Conservation (phyloP, 1,140 invertebrate genomes). For the Ostrea edulis region DNA sequence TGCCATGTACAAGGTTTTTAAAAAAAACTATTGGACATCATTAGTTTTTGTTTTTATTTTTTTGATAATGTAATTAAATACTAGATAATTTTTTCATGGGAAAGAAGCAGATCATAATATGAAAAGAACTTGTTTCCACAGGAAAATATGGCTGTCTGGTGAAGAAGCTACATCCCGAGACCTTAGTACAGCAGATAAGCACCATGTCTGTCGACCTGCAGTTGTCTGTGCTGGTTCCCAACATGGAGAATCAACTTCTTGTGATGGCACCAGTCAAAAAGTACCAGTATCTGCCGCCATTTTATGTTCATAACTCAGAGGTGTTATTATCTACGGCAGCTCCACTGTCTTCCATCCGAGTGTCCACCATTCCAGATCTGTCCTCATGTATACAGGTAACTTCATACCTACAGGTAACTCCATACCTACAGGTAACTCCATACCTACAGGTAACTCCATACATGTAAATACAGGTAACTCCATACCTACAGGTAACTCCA, state of each 20-base stretch:
- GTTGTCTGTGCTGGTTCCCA: conserved; percentile 64
- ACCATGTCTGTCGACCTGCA: conserved; percentile 66
- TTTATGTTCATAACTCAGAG: conserved; percentile 74
- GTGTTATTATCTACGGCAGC: conserved; percentile 69
- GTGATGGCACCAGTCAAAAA: conserved; percentile 63
- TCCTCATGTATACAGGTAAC: conserved; percentile 69
- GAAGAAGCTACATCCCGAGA: not conserved
- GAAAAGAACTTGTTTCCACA: conserved; percentile 55
- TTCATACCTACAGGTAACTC: not conserved
- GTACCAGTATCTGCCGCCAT: conserved; percentile 75
- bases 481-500: too few relatives aligned
- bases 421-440: too few relatives aligned
- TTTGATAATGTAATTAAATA: too few relatives aligned
- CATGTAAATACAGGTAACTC: not conserved
- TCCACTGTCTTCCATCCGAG: conserved; percentile 64
- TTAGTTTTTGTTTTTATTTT: not conserved
- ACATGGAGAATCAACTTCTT: conserved; percentile 63
- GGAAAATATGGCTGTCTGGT: conserved; percentile 72
- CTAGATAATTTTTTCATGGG: not conserved
- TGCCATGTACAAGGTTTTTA: not conserved
- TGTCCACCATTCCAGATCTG: conserved; percentile 65
- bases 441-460: too few relatives aligned
- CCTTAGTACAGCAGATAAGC: conserved; percentile 64
- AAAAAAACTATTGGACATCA: not conserved
- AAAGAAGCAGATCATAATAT: not conserved